Evolutionary conservation across 2,113 vertebrate species (phyloP), one percentile per base, ranked within the genome.

Genomic region (Mirza zaza): DNA sequence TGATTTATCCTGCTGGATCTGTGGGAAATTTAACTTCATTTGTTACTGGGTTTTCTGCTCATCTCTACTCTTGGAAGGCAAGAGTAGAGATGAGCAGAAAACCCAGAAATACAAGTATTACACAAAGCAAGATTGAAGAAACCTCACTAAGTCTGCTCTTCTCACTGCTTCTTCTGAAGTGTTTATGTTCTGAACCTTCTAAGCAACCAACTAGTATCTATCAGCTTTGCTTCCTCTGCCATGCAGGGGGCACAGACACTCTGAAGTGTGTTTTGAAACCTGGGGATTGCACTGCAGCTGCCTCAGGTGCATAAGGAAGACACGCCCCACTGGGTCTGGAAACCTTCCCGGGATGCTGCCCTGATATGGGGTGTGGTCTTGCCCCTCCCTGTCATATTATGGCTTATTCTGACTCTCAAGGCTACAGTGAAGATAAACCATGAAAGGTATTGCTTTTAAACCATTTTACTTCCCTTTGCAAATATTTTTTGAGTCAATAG

Each of bases 311-410:
- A 55, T 15, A 85, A 27, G 20, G 20, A 65, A 93, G 32, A 48
- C 23, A 71, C 32, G 13, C 5, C 34, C 14, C 14, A 0, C 10
- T 6, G 0, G 1, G 17, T 81, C 36, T 57, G 11, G 3, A 13
- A 79, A 34, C 6, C 5, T 32, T 75, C 39, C 73, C 57, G 18
- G 8, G 20, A 59, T 21, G 9, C 80, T 89, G 27, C 10, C 1
- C n/a, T 15, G 9, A 32, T 36, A 4, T 70, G n/a, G 10, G 5
- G 8, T 68, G 10, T 73, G n/a, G 29, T 10, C 73, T 39, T 75
- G 6, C 27, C 20, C 21, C 18, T 50, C 3, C 29, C 1, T 42
- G 36, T 55, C 6, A 42, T 1, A 29, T 29, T 10, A 59, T 45
- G 42, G 25, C 14, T 50, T 95, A 27, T 17, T 83, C 21, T 17